Evolutionary conservation across 2,888 invertebrate genomes (phyloP).

Genomic region (Euplagia quadripunctaria): DNA sequence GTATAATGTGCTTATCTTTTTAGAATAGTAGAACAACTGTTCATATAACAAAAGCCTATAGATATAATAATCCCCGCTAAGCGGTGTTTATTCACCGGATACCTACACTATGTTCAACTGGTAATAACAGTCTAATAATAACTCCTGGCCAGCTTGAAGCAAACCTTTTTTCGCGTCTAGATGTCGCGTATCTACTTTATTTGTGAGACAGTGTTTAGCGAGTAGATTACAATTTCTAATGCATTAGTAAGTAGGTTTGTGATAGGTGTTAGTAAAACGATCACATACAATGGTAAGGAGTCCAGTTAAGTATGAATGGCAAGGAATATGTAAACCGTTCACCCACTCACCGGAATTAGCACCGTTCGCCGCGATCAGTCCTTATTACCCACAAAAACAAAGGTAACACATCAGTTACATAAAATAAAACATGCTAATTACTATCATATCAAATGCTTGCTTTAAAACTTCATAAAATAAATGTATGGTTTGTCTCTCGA

Average conservation of each 20-base stretch:
- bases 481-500: background rate
- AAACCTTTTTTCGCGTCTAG: background rate
- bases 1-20: background rate
- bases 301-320: constrained; percentile 60
- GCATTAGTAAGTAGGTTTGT: constrained; percentile 29
- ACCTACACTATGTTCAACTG: background rate
- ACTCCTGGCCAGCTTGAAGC: background rate
- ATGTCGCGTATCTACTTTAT: background rate
- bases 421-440: constrained; percentile 60
- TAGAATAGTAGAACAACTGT: background rate
- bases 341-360: constrained; percentile 81
- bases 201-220: background rate
- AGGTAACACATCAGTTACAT: constrained; percentile 67
- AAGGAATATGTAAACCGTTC: constrained; percentile 69
- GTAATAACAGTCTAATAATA: background rate
- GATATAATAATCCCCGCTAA: background rate
- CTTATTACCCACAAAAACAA: constrained; percentile 82
- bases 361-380: constrained; percentile 74
- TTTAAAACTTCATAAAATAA: constrained; percentile 7
- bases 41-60: background rate
- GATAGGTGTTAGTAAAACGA: constrained; percentile 59
- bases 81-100: background rate
- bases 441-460: background rate
- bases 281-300: constrained; percentile 61
- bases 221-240: constrained; percentile 1